Evolutionary conservation across 2,113 vertebrate genomes (phyloP), one percentile per base, ranked within the genome.

Genomic region (Uropsilus gracilis): DNA sequence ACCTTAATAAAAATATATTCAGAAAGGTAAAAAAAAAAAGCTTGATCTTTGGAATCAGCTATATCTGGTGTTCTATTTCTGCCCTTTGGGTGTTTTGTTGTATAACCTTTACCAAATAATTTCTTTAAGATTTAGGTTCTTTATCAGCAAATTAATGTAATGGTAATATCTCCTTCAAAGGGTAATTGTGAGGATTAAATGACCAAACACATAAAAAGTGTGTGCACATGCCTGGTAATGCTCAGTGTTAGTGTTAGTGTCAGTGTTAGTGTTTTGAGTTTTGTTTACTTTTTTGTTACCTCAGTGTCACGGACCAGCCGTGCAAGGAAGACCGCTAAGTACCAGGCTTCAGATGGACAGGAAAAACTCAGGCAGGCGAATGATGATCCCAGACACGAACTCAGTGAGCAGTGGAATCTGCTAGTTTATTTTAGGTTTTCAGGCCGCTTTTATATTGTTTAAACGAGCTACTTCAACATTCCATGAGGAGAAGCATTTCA

Each of bases 201-300:
- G 39, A 63, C 22, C 32, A 46, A 86, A 42, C 37, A 48, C 22
- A 32, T 59, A 50, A 75, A 81, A 93, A 46, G 16, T 57, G 2
- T 24, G 64, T 39, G 44, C 14, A 18, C 1, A 28, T 82, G 80
- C 6, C 10, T 72, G 26, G 10, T 82, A 50, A 30, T 83, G 26
- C 32, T 78, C 1, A 46, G 22, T 69, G 14, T 4, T 92, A n/a
- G n/a, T n/a, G n/a, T n/a, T n/a, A n/a, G n/a, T 32, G 86, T 81
- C 44, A 59, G 30, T 20, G 2, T 85, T 75, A 69, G 18, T 26
- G 9, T 85, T 76, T 37, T 34, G 57, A 44, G 8, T 63, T 86
- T 78, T 68, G 39, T 50, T 78, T 90, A 53, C n/a, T 78, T 8
- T 88, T 93, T 63, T n/a, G n/a, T n/a, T n/a, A n/a, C n/a, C n/a